Evolutionary conservation across 2,797 vertebrate species (phyloP).

Genomic region (Philypnodon macrostomus): DNA sequence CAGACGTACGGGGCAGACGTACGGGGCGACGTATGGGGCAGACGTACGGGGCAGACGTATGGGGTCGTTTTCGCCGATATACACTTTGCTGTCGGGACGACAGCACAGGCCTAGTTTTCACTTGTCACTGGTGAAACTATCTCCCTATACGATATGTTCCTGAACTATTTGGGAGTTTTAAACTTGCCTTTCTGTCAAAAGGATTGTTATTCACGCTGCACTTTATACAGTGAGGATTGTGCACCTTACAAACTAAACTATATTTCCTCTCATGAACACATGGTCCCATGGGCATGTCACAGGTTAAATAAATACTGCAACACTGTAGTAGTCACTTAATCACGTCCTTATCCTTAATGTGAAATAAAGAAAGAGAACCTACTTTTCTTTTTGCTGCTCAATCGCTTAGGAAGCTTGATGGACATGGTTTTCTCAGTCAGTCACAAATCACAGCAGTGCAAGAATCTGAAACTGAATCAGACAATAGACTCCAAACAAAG

Average conservation of each 20-base stretch:
- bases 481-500: neutral
- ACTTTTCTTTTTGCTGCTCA: constrained; percentile 70
- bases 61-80: no score
- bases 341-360: neutral
- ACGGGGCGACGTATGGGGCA: no score
- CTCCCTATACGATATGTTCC: no score
- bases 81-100: no score
- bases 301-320: neutral
- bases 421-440: constrained; percentile 60
- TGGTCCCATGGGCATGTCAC: neutral
- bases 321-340: no score
- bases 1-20: no score
- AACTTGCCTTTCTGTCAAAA: neutral
- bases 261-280: neutral
- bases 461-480: constrained; percentile 37
- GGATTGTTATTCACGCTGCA: neutral
- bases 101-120: no score
- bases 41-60: no score
- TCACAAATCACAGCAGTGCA: constrained; percentile 15
- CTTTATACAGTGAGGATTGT: neutral
- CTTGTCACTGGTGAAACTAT: no score
- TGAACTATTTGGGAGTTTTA: neutral
- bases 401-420: constrained; percentile 42
- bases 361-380: constrained; percentile 27
- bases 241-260: neutral